Evolutionary conservation across 2,797 vertebrate species (phyloP).

Genomic region (Glossophaga mutica): DNA sequence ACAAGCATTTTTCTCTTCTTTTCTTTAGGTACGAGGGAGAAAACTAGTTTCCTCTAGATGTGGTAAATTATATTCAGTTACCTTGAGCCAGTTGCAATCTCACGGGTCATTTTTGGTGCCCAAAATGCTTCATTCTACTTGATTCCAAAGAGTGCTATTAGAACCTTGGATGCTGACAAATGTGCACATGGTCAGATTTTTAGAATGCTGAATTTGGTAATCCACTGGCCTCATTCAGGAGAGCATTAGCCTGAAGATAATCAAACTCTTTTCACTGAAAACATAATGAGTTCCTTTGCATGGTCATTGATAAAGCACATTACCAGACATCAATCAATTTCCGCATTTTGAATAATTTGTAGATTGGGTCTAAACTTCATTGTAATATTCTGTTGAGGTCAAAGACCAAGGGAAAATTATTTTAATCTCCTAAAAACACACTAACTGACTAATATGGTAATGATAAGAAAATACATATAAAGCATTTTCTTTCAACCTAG

Average conservation of each 20-base stretch:
- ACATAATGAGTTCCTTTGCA: neutral
- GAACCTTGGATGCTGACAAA: neutral
- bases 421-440: neutral
- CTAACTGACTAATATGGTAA: neutral
- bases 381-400: neutral
- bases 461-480: neutral
- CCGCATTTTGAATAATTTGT: neutral
- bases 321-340: neutral
- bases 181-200: neutral
- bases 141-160: neutral
- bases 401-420: neutral
- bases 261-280: neutral
- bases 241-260: neutral
- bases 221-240: neutral
- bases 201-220: neutral
- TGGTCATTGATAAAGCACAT: neutral
- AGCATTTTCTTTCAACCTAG: neutral
- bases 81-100: neutral
- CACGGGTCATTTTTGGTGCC: neutral
- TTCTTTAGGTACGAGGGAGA: neutral
- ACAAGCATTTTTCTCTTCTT: neutral
- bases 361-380: neutral
- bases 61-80: neutral
- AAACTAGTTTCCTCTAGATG: neutral
- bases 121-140: neutral